Conservation (phyloP, 2,797 vertebrate species). For the Liparis tanakae region DNA sequence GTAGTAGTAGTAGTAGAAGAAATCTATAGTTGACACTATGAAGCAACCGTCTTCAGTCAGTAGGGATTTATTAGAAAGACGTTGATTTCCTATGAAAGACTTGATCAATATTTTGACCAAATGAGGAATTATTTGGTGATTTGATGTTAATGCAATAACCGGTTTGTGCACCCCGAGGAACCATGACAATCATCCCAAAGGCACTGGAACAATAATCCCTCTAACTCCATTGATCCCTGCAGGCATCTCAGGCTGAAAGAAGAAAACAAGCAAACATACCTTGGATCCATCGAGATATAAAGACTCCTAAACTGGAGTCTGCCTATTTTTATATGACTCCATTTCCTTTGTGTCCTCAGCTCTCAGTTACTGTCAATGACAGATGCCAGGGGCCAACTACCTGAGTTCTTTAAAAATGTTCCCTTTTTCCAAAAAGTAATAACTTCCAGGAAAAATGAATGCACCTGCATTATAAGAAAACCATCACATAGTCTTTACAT, state of each 20-base stretch:
- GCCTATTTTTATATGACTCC: conserved; percentile 64
- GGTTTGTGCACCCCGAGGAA: conserved; percentile 41
- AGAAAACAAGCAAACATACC: conserved; percentile 33
- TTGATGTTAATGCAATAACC: conserved; percentile 36
- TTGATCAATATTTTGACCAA: conserved; percentile 5
- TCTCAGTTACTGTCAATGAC: conserved; percentile 25
- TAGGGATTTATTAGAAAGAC: conserved; percentile 1
- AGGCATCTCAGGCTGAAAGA: conserved; percentile 34
- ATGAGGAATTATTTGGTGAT: conserved; percentile 46
- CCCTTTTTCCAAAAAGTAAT: background rate
- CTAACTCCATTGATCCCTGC: conserved; percentile 56
- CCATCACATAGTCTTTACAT: background rate
- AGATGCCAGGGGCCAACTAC: conserved; percentile 14
- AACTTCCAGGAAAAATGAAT: background rate
- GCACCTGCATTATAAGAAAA: background rate
- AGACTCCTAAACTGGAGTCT: conserved; percentile 58
- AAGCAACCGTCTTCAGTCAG: background rate
- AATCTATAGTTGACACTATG: conserved; percentile 2
- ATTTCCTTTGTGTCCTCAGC: conserved; percentile 46
- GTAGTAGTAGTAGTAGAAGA: too few relatives aligned
- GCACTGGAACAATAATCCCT: conserved; percentile 55
- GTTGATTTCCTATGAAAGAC: background rate
- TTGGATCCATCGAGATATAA: conserved; percentile 61
- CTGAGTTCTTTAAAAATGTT: conserved; percentile 7
- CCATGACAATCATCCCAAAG: conserved; percentile 53